phyloP scores from a whole-genome alignment of 2,797 vertebrate genomes.

The Typhlichthys eigenmanni region DNA sequence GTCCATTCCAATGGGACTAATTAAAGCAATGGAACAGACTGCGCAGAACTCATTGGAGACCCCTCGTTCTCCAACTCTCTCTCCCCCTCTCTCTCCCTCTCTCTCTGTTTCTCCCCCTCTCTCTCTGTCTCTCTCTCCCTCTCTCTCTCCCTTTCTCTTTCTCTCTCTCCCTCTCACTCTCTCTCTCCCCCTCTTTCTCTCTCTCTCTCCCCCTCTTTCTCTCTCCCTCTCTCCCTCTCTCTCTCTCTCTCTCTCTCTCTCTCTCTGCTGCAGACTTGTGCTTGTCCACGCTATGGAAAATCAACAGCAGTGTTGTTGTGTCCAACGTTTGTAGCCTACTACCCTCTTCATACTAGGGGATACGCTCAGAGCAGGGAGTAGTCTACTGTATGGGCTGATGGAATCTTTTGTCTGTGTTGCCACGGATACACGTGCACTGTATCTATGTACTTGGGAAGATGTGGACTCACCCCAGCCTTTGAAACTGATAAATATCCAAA shows the following conservation, averaged over 20 bases:
- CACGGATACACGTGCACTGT: too few relatives aligned
- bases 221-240: slow-evolving; percentile 56
- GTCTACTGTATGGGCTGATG: too few relatives aligned
- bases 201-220: slow-evolving; percentile 34
- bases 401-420: too few relatives aligned
- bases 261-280: slow-evolving; percentile 15
- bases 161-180: not conserved
- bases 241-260: slow-evolving; percentile 34
- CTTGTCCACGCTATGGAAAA: not conserved
- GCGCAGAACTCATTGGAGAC: slow-evolving; percentile 64
- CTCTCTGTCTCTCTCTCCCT: not conserved
- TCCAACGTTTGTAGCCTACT: too few relatives aligned
- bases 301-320: too few relatives aligned
- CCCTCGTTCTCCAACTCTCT: not conserved
- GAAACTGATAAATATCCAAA: too few relatives aligned
- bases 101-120: slow-evolving; percentile 37
- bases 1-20: slow-evolving; percentile 81
- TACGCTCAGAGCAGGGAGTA: too few relatives aligned
- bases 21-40: slow-evolving; percentile 78
- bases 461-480: too few relatives aligned
- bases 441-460: too few relatives aligned
- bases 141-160: slow-evolving; percentile 19
- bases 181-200: not conserved
- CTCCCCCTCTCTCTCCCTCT: slow-evolving; percentile 35
- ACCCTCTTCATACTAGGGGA: too few relatives aligned